A percentile compares a stretch with the other conserved stretches of the same genome.
These are phyloP conservation scores for Adoxophyes honmai DNA, from an alignment of 1,140 invertebrate species.

Conservation along the genomic window DNA sequence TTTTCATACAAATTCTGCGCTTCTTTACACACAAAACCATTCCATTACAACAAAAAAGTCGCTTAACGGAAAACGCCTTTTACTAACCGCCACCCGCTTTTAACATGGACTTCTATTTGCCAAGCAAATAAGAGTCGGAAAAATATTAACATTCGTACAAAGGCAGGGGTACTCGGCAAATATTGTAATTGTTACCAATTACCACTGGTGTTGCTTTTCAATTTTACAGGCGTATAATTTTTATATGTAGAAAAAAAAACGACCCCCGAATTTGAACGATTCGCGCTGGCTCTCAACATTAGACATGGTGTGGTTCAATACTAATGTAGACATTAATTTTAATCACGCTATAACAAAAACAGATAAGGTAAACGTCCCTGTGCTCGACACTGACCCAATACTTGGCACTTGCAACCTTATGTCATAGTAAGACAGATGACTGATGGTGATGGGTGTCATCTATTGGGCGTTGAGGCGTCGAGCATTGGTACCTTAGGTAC, in stretches of 20 bases:
- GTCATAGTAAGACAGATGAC: too few relatives aligned
- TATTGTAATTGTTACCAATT: slow-evolving; percentile 15
- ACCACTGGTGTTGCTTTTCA: slow-evolving; percentile 3
- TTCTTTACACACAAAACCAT: neutral
- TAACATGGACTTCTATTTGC: neutral
- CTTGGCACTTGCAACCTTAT: too few relatives aligned
- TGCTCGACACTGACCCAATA: too few relatives aligned
- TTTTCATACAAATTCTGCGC: too few relatives aligned
- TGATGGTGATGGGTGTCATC: too few relatives aligned
- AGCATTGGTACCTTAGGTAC: too few relatives aligned
- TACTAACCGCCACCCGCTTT: neutral
- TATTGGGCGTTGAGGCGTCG: too few relatives aligned
- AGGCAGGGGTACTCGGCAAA: slow-evolving; percentile 1
- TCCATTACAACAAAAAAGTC: too few relatives aligned
- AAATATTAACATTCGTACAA: slow-evolving; percentile 9
- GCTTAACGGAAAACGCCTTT: too few relatives aligned
- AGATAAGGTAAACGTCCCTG: too few relatives aligned
- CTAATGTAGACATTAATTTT: too few relatives aligned
- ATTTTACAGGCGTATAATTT: slow-evolving; percentile 13
- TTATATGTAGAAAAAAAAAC: neutral
- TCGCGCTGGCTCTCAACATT: neutral
- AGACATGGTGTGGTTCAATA: neutral
- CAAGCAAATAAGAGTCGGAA: neutral
- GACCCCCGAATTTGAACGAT: neutral
- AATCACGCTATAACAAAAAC: too few relatives aligned